These are phyloP conservation scores for Cephus pygmeus DNA, from an alignment of 2,888 invertebrate genomes.

Conservation along the genomic window DNA sequence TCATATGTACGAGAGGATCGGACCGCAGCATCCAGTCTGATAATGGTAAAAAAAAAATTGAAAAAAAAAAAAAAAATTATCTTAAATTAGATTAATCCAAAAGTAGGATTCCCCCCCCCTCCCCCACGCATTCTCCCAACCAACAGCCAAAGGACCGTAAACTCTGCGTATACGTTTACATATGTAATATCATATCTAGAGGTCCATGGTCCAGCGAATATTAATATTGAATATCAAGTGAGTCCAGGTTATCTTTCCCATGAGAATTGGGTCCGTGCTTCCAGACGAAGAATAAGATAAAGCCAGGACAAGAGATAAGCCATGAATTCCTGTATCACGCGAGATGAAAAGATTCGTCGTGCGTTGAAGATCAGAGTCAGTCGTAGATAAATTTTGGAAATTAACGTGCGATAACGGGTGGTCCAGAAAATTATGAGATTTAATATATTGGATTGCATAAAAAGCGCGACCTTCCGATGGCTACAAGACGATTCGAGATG, in stretches of 20 bases:
- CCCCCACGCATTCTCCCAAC: background rate
- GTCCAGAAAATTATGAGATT: background rate
- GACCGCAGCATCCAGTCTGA: no score
- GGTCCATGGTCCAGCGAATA: constrained; percentile 35
- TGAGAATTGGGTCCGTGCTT: background rate
- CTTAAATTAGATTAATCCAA: background rate
- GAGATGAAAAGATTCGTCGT: background rate
- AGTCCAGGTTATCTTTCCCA: background rate
- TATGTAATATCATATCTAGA: constrained; percentile 43
- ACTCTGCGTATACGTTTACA: background rate
- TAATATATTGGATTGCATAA: background rate
- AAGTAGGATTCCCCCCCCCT: background rate
- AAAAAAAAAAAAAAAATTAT: background rate
- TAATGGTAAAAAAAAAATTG: background rate
- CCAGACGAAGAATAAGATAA: background rate
- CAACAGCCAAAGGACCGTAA: background rate
- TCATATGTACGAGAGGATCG: background rate
- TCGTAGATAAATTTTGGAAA: background rate
- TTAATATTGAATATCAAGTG: constrained; percentile 39
- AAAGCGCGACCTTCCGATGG: background rate
- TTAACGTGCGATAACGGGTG: background rate
- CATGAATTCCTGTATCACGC: background rate
- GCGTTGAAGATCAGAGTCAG: background rate
- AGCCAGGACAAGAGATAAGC: background rate
- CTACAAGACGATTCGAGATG: background rate